phyloP scores from a whole-genome alignment of 92 coral and sea anemone species.

The Porites cylindrica region DNA sequence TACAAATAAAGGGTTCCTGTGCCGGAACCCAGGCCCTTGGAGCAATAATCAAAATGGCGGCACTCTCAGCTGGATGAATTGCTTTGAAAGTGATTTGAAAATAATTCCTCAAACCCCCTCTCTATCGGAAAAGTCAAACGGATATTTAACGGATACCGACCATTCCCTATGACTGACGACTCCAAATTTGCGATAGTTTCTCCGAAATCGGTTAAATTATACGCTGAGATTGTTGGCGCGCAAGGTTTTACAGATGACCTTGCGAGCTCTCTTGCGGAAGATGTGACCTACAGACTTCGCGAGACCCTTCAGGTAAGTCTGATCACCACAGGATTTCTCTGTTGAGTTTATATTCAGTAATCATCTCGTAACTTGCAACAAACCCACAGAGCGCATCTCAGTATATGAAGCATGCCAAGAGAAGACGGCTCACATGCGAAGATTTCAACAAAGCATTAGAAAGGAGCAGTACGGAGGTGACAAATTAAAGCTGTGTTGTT shows the following conservation, averaged over 20 bases:
- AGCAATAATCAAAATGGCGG: constrained; percentile 8
- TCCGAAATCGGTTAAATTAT: constrained; percentile 83
- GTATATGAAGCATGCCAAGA: constrained; percentile 93
- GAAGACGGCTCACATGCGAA: constrained; percentile 87
- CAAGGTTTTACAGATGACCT: constrained; percentile 69
- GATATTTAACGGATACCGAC: not conserved
- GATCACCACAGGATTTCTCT: not conserved
- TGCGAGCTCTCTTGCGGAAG: constrained; percentile 90
- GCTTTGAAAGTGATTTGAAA: not conserved
- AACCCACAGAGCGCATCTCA: constrained; percentile 79
- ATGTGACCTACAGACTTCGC: constrained; percentile 93
- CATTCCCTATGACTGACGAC: constrained; percentile 51
- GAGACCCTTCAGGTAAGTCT: constrained; percentile 81
- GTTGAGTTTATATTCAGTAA: not conserved
- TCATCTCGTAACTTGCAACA: not conserved
- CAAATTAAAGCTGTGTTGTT: not conserved
- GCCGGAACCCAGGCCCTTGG: constrained; percentile 5
- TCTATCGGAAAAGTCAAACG: too few species aligned
- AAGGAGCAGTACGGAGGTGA: constrained; percentile 88
- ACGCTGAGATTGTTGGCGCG: constrained; percentile 87
- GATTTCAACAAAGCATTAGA: constrained; percentile 93
- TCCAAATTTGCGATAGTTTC: constrained; percentile 82
- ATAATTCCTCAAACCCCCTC: not conserved
- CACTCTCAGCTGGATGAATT: not conserved
- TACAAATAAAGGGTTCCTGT: not conserved